Base-by-base conservation (phyloP, 2,113 vertebrate genomes). In the Megatriorchis doriae region DNA sequence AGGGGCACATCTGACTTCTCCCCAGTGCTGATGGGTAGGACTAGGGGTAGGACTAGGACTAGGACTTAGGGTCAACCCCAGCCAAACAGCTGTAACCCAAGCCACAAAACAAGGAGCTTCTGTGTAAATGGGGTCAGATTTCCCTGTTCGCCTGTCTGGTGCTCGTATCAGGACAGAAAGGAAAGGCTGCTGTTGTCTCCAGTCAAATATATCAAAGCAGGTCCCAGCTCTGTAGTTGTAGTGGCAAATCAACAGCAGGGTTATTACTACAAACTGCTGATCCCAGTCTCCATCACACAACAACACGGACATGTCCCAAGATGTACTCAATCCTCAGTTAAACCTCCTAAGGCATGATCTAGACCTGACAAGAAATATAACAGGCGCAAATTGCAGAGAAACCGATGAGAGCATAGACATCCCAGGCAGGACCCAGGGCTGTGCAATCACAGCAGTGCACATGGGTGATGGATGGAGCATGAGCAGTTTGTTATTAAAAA, bases 231-330 rank as follows among this genome's bases (percentile, higher is more conserved):
- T 67, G 36, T 2, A 25, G 53, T 7, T 23, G 47, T 14, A 42
- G 48, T 13, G 32, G 82, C 79, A 88, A 90, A 94, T 90, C 95
- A 81, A 91, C 88, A 93, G 67, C 25, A 1, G 42, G 66, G 86
- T 92, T 94, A 92, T 92, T 91, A 77, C 88, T 48, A 58, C 86
- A 92, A 95, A 90, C 25, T 73, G 71, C 90, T 88, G 80, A 91
- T 62, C 67, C 83, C 50, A 53, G 67, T 32, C 75, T 88, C 93
- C 91, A 92, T 91, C 95, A 81, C 78, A 66, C 71, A 88, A 13
- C 31, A 68, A 70, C 95, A 95, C 1, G 0, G 32, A 13, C 91
- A 71, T 3, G 17, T 90, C 93, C 96, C 86, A 81, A 53, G 70
- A 81, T 1, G 11, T 73, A 34, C 86, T 92, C 67, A 66, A 38